These are phyloP conservation scores for Scytalopus superciliaris DNA, from an alignment of 2,113 vertebrate species.

Conservation along the genomic window DNA sequence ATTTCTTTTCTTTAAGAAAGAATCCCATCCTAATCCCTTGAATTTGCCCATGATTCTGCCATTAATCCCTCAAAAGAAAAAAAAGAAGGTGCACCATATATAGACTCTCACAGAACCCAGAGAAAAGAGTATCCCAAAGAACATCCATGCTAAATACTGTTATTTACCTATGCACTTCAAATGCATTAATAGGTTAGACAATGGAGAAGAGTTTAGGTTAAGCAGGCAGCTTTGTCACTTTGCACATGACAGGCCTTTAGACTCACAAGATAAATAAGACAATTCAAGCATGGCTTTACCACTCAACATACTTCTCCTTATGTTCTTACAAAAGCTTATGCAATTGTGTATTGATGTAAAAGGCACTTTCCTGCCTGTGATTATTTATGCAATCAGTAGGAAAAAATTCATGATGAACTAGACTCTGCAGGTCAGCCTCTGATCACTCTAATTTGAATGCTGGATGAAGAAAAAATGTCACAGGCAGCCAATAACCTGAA, in stretches of 20 bases:
- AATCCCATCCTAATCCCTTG: background rate
- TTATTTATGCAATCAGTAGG: constrained; percentile 64
- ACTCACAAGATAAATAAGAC: constrained; percentile 4
- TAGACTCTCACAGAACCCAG: background rate
- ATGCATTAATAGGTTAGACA: constrained; percentile 13
- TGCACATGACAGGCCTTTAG: constrained; percentile 20
- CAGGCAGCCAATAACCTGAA: constrained; percentile 11
- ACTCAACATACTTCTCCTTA: background rate
- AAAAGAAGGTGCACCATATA: background rate
- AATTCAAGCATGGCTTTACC: constrained; percentile 30
- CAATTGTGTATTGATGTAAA: constrained; percentile 32
- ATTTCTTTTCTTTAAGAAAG: background rate
- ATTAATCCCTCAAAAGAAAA: background rate
- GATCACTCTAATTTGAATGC: constrained; percentile 52
- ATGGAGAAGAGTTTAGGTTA: constrained; percentile 15
- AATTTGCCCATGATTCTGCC: background rate
- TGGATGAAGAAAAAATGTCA: constrained; percentile 39
- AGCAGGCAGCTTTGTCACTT: constrained; percentile 24
- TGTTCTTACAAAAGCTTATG: constrained; percentile 23
- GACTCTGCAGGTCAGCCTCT: constrained; percentile 23
- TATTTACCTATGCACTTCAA: background rate
- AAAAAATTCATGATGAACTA: constrained; percentile 26
- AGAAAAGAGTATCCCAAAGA: background rate
- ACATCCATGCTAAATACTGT: background rate
- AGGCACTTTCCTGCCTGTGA: constrained; percentile 13